These are phyloP conservation scores for Musca vetustissima DNA, from an alignment of 1,140 invertebrate genomes.

Conservation along the genomic window DNA sequence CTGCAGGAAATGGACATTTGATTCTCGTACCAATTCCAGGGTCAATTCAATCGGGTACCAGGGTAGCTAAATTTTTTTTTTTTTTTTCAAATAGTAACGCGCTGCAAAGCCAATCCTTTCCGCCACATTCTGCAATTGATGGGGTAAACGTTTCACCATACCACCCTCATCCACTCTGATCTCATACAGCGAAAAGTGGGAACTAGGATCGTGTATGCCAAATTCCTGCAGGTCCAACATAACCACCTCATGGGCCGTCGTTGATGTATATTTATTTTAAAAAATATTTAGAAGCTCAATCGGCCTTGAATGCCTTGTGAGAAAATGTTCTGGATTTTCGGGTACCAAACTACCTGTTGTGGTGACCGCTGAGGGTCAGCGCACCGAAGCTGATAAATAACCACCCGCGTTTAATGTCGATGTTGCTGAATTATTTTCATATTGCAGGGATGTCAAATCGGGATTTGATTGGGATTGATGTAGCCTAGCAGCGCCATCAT, in stretches of 20 bases:
- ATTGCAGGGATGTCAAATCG: slow-evolving; percentile 76
- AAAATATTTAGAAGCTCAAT: slow-evolving; percentile 97
- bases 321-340: slow-evolving; percentile 94
- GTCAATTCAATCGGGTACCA: slow-evolving; percentile 95
- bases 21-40: slow-evolving; percentile 91
- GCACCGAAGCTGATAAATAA: slow-evolving; percentile 41
- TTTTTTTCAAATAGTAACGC: too few relatives aligned
- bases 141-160: slow-evolving; percentile 95
- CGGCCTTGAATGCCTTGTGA: slow-evolving; percentile 93
- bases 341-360: slow-evolving; percentile 41
- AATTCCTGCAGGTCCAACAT: slow-evolving; percentile 97
- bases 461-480: slow-evolving; percentile 90
- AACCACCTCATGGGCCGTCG: slow-evolving; percentile 95
- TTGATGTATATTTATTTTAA: slow-evolving; percentile 98
- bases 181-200: slow-evolving; percentile 92
- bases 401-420: slow-evolving; percentile 30
- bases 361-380: slow-evolving; percentile 44
- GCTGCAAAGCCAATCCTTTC: slow-evolving; percentile 90
- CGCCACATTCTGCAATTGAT: slow-evolving; percentile 92
- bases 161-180: slow-evolving; percentile 91
- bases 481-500: too few relatives aligned
- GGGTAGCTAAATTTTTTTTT: too few relatives aligned
- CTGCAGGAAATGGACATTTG: slow-evolving; percentile 89
- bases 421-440: slow-evolving; percentile 61
- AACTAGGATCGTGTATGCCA: slow-evolving; percentile 90